A percentile compares a stretch with the other conserved stretches of the same genome.
Conservation (phyloP, 23 tunicate genomes). For the Botrylloides violaceus region DNA sequence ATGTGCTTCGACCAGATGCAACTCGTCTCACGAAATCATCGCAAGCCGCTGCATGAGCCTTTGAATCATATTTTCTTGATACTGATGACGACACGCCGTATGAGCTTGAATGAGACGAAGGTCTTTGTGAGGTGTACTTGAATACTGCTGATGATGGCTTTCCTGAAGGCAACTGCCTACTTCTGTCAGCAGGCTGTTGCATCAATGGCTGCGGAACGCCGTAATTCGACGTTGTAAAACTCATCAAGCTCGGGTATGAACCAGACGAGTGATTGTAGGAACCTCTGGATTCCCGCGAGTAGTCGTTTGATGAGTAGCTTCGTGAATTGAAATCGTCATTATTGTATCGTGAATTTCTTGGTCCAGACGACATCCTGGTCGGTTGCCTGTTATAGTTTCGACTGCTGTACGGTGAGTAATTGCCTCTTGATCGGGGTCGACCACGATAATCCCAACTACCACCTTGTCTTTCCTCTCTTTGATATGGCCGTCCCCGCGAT, state of each 20-base stretch:
- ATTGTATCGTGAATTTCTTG: constrained; percentile 1
- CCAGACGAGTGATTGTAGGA: not conserved
- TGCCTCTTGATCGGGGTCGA: not conserved
- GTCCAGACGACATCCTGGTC: not conserved
- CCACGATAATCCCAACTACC: not conserved
- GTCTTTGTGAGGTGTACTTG: constrained; percentile 14
- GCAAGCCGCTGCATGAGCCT: constrained; percentile 89
- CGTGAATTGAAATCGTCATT: not conserved
- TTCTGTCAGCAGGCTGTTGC: not conserved
- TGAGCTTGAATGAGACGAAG: not conserved
- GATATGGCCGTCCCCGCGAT: not conserved
- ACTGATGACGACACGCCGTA: constrained; percentile 20
- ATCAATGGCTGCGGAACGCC: constrained; percentile 17
- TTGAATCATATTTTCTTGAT: constrained; percentile 65
- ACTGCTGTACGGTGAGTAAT: not conserved
- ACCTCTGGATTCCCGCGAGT: not conserved
- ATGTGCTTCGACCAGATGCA: constrained; percentile 51
- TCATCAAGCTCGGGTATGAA: constrained; percentile 1
- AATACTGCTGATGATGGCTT: constrained; percentile 46
- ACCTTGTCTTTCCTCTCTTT: not conserved
- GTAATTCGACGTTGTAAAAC: not conserved
- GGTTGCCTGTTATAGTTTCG: not conserved
- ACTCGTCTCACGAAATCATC: constrained; percentile 92
- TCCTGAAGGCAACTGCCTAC: constrained; percentile 8
- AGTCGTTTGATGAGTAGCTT: not conserved